Evolutionary conservation across 1,140 invertebrate genomes (phyloP), one percentile per base, ranked within the genome.

Genomic region (Lordiphosa collinella): DNA sequence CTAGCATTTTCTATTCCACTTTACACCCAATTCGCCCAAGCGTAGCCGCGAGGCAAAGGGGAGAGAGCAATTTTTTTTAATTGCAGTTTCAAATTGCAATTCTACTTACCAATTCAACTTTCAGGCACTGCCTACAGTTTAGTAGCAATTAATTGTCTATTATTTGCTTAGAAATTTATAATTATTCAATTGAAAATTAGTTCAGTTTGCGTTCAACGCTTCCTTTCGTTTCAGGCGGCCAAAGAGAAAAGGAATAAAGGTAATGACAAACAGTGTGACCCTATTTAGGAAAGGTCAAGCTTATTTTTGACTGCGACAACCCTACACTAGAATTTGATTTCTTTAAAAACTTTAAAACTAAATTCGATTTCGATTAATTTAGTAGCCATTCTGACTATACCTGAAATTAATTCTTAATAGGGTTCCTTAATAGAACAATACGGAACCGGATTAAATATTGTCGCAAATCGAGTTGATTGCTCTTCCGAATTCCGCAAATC

Each of bases 191-290:
- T 6, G 8, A 40, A 40, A 40, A 6, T 37, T 7, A 2, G 3
- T 8, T 9, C 1, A 10, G 11, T 38, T 12, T 7, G 14, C 13
- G 37, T 13, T 38, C 12, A 29, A 29, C 25, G 25, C 25, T 29
- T 29, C 25, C 25, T 29, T 29, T 7, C 14, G 13, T 10, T 12
- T 8, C 14, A 10, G 36, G 13, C 12, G 37, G 13, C 12, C 4
- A 2, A 38, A 6, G 11, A 10, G 12, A 14, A 38, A 14, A 38
- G 37, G 37, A 14, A 38, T 10, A 0, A 38, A 9, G 10, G 2
- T 9, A 38, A 38, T 34, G 25, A 32, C 56, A 50, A 31, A 8
- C 37, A 61, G 57, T 61, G 46, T 61, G 10, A 60, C 59, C 58
- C 22, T 29, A 12, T 25, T 14, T 3, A 18, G 7, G 25, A 29